phyloP scores from a whole-genome alignment of 2,113 vertebrate species.

The Periophthalmodon schlosseri region DNA sequence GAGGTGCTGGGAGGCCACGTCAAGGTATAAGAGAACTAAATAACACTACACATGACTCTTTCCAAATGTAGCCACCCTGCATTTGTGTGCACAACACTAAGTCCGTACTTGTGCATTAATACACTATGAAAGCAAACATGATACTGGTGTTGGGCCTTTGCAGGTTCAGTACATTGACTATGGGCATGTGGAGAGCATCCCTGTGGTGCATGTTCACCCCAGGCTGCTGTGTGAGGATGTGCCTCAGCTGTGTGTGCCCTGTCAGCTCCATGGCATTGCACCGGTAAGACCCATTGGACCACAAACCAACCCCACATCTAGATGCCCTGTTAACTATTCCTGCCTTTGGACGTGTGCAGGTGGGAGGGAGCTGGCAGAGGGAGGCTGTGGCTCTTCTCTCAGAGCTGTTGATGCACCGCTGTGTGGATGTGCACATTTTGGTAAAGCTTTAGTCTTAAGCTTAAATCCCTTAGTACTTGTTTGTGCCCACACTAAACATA shows the following conservation, averaged over 20 bases:
- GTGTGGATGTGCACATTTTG: constrained; percentile 82
- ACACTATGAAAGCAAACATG: too few relatives aligned
- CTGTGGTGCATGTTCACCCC: constrained; percentile 87
- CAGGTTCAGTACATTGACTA: constrained; percentile 87
- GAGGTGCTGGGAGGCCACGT: constrained; percentile 77
- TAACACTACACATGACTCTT: neutral
- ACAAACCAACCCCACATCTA: neutral
- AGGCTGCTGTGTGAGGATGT: constrained; percentile 79
- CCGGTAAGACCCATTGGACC: constrained; percentile 72
- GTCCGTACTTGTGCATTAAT: too few relatives aligned
- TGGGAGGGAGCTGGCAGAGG: constrained; percentile 84
- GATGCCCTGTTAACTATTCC: too few relatives aligned
- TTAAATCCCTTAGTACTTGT: neutral
- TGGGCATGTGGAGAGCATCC: constrained; percentile 87
- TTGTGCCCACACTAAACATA: neutral
- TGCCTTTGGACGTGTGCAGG: constrained; percentile 61
- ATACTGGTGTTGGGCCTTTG: neutral
- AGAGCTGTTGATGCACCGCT: constrained; percentile 82
- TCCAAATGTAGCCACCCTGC: neutral
- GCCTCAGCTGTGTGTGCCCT: constrained; percentile 88
- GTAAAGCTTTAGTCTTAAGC: constrained; percentile 63
- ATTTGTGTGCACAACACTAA: neutral
- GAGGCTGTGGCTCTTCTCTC: constrained; percentile 84
- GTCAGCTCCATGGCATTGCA: constrained; percentile 79
- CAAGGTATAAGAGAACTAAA: constrained; percentile 71